A percentile compares a stretch with the other conserved stretches of the same genome.
phyloP scores from a whole-genome alignment of 2,888 invertebrate species.

The Papilio demoleus region DNA sequence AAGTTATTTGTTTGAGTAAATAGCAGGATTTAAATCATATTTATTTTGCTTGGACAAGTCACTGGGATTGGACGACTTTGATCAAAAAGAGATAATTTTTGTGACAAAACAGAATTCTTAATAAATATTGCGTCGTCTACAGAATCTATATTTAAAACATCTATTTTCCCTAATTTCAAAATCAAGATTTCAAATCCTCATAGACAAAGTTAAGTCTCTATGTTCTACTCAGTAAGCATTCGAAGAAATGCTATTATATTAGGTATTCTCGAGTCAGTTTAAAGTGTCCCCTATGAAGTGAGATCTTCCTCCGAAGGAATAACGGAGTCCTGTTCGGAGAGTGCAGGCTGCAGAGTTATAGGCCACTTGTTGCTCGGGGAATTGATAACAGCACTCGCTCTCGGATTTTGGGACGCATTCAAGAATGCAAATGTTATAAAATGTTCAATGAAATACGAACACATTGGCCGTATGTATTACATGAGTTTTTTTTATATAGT shows the following conservation, averaged over 20 bases:
- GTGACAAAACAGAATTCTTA: background rate
- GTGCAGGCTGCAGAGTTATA: conserved; percentile 78
- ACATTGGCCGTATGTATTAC: conserved; percentile 37
- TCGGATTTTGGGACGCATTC: conserved; percentile 70
- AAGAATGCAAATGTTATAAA: conserved; percentile 62
- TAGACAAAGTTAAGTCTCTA: background rate
- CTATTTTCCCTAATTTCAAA: conserved; percentile 31
- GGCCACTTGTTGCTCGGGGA: conserved; percentile 81
- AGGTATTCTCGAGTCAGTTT: conserved; percentile 31
- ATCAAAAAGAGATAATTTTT: background rate
- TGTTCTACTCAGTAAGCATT: background rate
- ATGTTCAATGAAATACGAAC: conserved; percentile 46
- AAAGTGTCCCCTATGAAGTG: conserved; percentile 37
- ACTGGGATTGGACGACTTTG: too few species aligned
- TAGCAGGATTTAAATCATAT: too few species aligned
- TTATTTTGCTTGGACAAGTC: too few species aligned
- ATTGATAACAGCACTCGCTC: conserved; percentile 75
- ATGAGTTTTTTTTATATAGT: background rate
- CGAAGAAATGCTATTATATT: conserved; percentile 14
- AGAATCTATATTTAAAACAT: background rate
- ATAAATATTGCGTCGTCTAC: background rate
- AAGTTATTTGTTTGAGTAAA: conserved; percentile 43
- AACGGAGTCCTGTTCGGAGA: conserved; percentile 56
- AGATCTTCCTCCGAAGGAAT: conserved; percentile 36
- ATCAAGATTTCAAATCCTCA: background rate